Evolutionary conservation across 2,797 vertebrate genomes (phyloP), one percentile per base, ranked within the genome.

Genomic region (Eupleurogrammus muticus): DNA sequence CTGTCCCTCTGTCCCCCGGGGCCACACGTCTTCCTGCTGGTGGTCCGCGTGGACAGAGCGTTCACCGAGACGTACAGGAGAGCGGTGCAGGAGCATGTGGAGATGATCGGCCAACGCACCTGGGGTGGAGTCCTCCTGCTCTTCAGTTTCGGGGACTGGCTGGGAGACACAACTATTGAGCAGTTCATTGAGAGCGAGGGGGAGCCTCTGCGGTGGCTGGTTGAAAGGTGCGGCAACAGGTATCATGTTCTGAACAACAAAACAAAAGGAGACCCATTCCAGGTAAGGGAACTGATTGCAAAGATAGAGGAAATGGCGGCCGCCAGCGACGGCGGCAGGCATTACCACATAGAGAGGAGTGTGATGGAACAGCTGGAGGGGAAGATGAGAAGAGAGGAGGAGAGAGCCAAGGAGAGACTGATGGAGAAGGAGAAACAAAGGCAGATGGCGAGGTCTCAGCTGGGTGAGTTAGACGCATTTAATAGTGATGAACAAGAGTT

Each of bases 1-100:
- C 28, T 81, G 51, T 85, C 82, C 2, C 84, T 91, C 16, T 92
- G 88, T 5, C 89, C 82, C n/a, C 94, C 93, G 0, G 94, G 94
- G 19, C 94, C 94, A n/a, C 92, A 95, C 0, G 83, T 85, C 69
- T 82, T 96, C 63, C 87, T 95, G 50, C 84, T 95, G 70, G 88
- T 92, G 60, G 76, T 93, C 35, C 93, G 92, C 2, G 76, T 83
- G 81, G 93, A 94, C 72, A 77, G 91, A 2, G 75, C 90, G 9
- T 94, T 94, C 82, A 90, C 85, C 0, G 74, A 90, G 4, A 91
- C 92, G 62, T 83, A 94, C 58, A 54, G 66, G 34, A 68, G 65
- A 34, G 90, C 93, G 0, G 74, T 17, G 9, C 74, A 86, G 74
- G 90, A 93, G 24, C 93, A 94, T 61, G 35, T 90, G 17, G 77